Evolutionary conservation across 2,797 vertebrate genomes (phyloP).

Genomic region (Cyprinella venusta): DNA sequence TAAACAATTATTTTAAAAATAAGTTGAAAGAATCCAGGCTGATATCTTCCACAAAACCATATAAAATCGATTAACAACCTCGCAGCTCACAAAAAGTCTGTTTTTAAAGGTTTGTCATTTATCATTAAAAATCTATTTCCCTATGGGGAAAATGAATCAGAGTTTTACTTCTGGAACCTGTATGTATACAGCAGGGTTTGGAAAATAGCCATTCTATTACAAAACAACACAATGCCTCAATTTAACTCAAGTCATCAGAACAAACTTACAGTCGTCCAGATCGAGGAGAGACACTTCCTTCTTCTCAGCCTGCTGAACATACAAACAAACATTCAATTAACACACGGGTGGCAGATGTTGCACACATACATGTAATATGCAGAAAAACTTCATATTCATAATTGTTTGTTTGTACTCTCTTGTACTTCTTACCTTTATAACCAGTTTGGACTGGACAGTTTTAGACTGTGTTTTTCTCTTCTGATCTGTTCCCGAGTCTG

Average conservation of each 20-base stretch:
- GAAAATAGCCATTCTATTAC: neutral
- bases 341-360: neutral
- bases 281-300: slow-evolving; percentile 88
- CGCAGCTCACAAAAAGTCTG: too few species aligned
- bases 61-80: too few species aligned
- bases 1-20: too few species aligned
- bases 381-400: neutral
- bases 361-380: neutral
- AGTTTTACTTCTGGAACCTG: neutral
- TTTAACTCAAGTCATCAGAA: neutral
- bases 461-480: slow-evolving; percentile 33
- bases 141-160: neutral
- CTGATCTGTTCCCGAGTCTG: slow-evolving; percentile 49
- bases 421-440: slow-evolving; percentile 30
- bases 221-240: neutral
- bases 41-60: too few species aligned
- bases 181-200: neutral
- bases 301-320: slow-evolving; percentile 70
- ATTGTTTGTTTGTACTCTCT: neutral
- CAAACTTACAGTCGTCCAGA: slow-evolving; percentile 92
- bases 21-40: neutral
- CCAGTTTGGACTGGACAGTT: slow-evolving; percentile 17
- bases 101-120: too few species aligned
- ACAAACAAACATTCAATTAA: neutral
- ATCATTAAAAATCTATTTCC: neutral